Base-by-base conservation (phyloP, 2,888 invertebrate genomes). In the Punctoribates punctum region DNA sequence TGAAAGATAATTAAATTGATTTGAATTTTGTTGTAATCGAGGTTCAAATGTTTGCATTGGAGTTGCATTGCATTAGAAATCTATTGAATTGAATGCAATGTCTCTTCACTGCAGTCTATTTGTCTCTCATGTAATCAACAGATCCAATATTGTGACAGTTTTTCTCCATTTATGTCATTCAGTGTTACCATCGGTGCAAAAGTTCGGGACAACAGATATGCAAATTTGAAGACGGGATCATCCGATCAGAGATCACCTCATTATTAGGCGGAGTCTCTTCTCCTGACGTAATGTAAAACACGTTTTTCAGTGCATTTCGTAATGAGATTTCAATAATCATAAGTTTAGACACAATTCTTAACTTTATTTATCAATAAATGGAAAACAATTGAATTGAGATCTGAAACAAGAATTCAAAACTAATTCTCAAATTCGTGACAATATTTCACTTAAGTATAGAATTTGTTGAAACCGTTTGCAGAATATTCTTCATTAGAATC, bases 61-160 rank as follows among this genome's bases (percentile, higher is more conserved):
- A 65, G 65, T 65, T 65, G 65, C 65, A 65, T 65, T 65, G 65
- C 65, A 65, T 65, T 65, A 1, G 6, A 34, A n/a, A 27, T 51
- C n/a, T 23, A 17, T 65, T 13, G n/a, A n/a, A n/a, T n/a, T n/a
- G n/a, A 9, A 34, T 65, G 65, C 65, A 65, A 34, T 65, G 65
- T 38, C 8, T 38, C 65, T 65, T 65, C 65, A 65, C 20, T 65
- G 65, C 65, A 65, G 13, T 65, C 34, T 17, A 65, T 34, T 29
- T 65, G 65, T 65, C 65, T 65, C 65, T 29, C 34, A 65, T 27
- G 5, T 65, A 17, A 34, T 15, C 65, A 11, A 25, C 17, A 25
- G 51, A n/a, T 51, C 20, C 51, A 17, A 51, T 25, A 27, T 17
- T 60, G 3, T 60, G 17, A 25, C 4, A 25, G 4, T 25, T 60